Percentiles rank a stretch among this genome's conserved stretches.
phyloP scores from a whole-genome alignment of 2,113 vertebrate genomes.

The Sphyrna mokarran region DNA sequence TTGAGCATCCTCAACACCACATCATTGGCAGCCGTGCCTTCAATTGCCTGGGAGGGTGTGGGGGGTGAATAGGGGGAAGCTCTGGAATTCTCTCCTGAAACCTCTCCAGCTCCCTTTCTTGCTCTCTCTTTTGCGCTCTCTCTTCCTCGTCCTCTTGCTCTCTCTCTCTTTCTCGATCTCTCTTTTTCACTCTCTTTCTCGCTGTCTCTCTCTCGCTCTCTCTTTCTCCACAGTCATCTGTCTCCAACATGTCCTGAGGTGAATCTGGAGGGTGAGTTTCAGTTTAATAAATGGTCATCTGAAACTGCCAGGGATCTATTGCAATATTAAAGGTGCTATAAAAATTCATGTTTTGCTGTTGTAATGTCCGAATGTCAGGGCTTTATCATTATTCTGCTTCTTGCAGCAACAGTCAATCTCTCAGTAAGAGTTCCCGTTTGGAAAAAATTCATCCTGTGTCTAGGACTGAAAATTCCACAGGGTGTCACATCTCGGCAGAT shows the following conservation, averaged over 20 bases:
- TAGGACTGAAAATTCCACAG: too few relatives aligned
- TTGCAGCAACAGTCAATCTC: neutral
- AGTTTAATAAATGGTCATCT: neutral
- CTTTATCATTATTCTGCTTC: neutral
- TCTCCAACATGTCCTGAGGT: neutral
- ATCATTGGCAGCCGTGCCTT: neutral
- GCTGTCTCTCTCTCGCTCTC: too few relatives aligned
- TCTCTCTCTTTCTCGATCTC: too few relatives aligned
- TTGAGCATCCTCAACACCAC: too few relatives aligned
- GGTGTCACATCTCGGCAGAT: too few relatives aligned
- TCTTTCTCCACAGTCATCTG: neutral
- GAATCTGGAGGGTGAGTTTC: neutral
- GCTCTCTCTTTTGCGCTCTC: too few relatives aligned
- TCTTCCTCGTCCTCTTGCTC: too few relatives aligned
- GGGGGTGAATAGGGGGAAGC: too few relatives aligned
- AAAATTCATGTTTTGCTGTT: neutral
- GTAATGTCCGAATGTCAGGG: neutral
- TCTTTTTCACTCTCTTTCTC: too few relatives aligned
- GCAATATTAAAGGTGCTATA: neutral
- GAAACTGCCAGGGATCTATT: neutral
- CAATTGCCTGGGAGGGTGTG: neutral
- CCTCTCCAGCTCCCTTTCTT: too few relatives aligned
- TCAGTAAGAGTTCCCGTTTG: neutral
- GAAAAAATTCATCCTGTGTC: neutral
- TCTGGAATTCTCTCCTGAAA: neutral